phyloP scores from a whole-genome alignment of 2,888 invertebrate species.

The Phanerotoma sp. region DNA sequence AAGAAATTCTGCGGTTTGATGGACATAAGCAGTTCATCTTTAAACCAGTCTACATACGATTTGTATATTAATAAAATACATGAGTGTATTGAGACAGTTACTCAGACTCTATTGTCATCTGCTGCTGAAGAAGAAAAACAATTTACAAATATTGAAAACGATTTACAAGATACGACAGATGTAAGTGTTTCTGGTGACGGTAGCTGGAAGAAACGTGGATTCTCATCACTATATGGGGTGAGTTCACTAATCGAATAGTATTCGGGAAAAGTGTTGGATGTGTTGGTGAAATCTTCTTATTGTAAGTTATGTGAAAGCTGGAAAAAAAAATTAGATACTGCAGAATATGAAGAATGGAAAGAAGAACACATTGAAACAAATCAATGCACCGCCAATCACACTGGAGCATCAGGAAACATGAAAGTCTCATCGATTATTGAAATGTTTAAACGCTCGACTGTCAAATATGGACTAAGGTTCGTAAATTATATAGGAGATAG shows the following conservation, averaged over 20 bases:
- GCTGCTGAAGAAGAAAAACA: slow-evolving; percentile 33
- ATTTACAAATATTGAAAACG: slow-evolving; percentile 32
- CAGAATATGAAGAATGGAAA: slow-evolving; percentile 34
- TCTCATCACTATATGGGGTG: slow-evolving; percentile 28
- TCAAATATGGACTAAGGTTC: slow-evolving; percentile 20
- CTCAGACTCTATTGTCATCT: no score
- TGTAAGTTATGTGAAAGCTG: slow-evolving; percentile 31
- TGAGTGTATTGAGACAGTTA: slow-evolving; percentile 26
- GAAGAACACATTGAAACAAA: slow-evolving; percentile 27
- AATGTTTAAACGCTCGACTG: slow-evolving; percentile 29
- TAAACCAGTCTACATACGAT: slow-evolving; percentile 30
- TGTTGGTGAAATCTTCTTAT: slow-evolving; percentile 27
- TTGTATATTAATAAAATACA: slow-evolving; percentile 26
- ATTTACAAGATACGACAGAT: slow-evolving; percentile 33
- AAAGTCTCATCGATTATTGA: slow-evolving; percentile 25
- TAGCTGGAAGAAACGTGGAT: slow-evolving; percentile 37
- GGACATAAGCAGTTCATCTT: slow-evolving; percentile 30
- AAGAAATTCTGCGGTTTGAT: slow-evolving; percentile 31
- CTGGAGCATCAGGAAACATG: slow-evolving; percentile 29
- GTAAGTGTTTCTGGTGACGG: slow-evolving; percentile 39
- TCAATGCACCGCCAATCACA: slow-evolving; percentile 24
- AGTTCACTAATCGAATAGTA: slow-evolving; percentile 27
- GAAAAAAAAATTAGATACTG: slow-evolving; percentile 28
- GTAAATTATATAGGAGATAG: slow-evolving; percentile 23
- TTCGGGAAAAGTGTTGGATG: slow-evolving; percentile 31